Conservation (phyloP, 2,113 vertebrate species). For the Pristiophorus japonicus region DNA sequence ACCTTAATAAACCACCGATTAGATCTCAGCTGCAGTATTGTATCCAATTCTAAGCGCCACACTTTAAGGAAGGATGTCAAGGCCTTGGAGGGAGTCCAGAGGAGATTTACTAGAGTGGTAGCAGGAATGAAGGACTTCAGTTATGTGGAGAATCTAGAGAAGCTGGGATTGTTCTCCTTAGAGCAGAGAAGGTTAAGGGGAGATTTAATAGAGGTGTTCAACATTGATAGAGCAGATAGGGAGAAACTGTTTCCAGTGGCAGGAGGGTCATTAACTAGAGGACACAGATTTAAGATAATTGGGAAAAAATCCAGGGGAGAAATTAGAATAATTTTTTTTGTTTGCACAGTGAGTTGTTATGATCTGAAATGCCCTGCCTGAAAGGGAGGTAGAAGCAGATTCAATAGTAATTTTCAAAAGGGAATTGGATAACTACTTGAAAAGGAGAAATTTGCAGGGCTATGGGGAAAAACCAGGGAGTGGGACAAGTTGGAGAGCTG, state of each 20-base stretch:
- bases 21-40: not conserved
- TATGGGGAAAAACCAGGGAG: not conserved
- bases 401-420: not conserved
- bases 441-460: not conserved
- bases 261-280: not conserved
- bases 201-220: too few species aligned
- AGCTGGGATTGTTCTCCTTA: too few species aligned
- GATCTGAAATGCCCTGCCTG: too few species aligned
- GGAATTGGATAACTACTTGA: not conserved
- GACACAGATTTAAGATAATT: not conserved
- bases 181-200: too few species aligned
- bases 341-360: not conserved
- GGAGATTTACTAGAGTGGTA: not conserved
- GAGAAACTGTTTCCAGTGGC: not conserved
- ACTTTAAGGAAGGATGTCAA: not conserved
- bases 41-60: not conserved
- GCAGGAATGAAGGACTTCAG: too few species aligned
- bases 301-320: not conserved
- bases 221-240: not conserved
- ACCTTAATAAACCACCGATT: not conserved
- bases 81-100: not conserved
- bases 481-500: not conserved
- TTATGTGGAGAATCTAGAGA: too few species aligned
- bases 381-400: not conserved
- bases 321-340: not conserved